Base-by-base conservation (phyloP, 2,113 vertebrate species). In the Brevimyrus niger region DNA sequence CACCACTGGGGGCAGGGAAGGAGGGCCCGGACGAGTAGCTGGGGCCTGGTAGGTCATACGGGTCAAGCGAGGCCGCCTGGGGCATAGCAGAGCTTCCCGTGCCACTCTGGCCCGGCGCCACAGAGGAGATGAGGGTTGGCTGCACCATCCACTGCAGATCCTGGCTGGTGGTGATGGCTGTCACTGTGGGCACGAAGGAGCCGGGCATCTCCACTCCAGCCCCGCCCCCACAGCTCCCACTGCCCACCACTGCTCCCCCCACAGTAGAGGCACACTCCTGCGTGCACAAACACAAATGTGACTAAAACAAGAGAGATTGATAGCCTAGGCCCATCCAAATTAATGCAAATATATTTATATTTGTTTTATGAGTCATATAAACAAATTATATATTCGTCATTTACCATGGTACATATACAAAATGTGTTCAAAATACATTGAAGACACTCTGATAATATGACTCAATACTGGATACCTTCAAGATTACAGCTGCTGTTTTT, bases 81-180 rank as follows among this genome's bases (percentile, higher is more conserved):
- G 95, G 95, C 95, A 96, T 96, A 93, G 95, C 93, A 35, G 95
- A 85, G 88, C 96, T 93, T 73, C 94, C 73, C 90, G 95, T 89
- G 92, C 93, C 88, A 50, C 96, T 95, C 92, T 97, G 97, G 2
- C 97, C 97, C 92, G 97, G 97, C 65, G 98, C 97, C 94, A 98
- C 97, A 17, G 98, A 99, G 88, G 98, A 98, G 94, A 98, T 97
- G 90, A 99, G 97, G 50, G 98, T 98, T 15, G 98, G 97, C 90
- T 98, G 98, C 73, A 99, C 97, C 95, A 99, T 95, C 98, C 98
- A 99, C 97, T 99, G 98, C 93, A 99, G 96, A 93, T 99, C 98
- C 94, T 98, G 98, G 94, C 98, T 99, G 93, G 96, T 97, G 92
- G 98, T 98, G 95, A 99, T 99, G 93, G 98, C 98, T 17, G 98